These are phyloP conservation scores for Gymnopithys bicolor DNA, from an alignment of 2,797 vertebrate species.

Conservation along the genomic window DNA sequence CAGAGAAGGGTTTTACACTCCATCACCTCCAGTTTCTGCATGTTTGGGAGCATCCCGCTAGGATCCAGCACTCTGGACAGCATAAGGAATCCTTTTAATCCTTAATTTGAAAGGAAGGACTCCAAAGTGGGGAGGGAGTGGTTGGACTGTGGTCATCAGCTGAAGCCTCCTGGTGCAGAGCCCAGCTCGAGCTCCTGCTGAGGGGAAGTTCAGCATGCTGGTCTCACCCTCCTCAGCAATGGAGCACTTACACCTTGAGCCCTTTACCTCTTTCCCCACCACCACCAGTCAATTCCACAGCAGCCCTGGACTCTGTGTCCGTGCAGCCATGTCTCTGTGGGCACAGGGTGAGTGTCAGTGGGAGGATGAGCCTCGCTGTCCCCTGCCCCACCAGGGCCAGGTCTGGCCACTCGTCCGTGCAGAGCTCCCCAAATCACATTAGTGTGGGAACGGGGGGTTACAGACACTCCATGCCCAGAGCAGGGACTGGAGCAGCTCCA, in stretches of 20 bases:
- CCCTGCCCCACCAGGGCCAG: not conserved
- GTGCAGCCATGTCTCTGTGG: not conserved
- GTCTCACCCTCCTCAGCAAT: fast-evolving
- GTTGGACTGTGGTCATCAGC: not conserved
- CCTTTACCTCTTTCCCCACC: not conserved
- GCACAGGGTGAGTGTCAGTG: fast-evolving
- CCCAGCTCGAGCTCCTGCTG: fast-evolving
- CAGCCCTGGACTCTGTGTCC: fast-evolving
- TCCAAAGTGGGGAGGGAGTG: not conserved
- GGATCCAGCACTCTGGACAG: not conserved
- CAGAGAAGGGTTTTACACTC: not conserved
- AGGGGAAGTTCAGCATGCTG: not conserved
- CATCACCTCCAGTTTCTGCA: not conserved
- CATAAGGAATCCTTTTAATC: not conserved
- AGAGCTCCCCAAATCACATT: fast-evolving
- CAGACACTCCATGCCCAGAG: not conserved
- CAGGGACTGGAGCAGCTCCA: not conserved
- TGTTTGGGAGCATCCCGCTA: fast-evolving
- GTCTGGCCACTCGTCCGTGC: fast-evolving
- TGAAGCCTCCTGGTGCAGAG: not conserved
- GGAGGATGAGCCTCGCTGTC: not conserved
- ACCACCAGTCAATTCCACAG: fast-evolving
- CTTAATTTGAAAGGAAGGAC: not conserved
- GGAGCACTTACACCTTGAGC: fast-evolving
- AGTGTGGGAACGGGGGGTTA: not conserved